Evolutionary conservation across 1,140 invertebrate genomes (phyloP).

Genomic region (Arion vulgaris): DNA sequence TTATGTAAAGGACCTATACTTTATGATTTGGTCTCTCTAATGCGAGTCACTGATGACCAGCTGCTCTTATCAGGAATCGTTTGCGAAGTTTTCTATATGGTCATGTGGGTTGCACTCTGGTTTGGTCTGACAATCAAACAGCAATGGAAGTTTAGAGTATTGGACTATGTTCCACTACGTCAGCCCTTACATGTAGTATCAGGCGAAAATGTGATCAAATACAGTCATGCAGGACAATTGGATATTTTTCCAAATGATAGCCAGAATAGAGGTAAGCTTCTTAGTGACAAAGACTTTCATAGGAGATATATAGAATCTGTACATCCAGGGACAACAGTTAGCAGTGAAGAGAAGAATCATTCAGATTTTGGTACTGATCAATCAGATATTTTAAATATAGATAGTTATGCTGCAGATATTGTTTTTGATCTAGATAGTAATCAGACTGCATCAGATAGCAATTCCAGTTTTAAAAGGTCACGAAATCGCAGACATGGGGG

Average conservation of each 20-base stretch:
- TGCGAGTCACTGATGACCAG: slow-evolving; percentile 51
- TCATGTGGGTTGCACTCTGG: slow-evolving; percentile 63
- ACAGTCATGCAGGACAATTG: slow-evolving; percentile 44
- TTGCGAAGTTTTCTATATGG: slow-evolving; percentile 59
- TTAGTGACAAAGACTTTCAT: neutral
- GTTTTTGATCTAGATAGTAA: slow-evolving; percentile 38
- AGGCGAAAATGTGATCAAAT: slow-evolving; percentile 53
- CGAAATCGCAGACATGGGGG: slow-evolving; percentile 44
- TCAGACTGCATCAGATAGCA: slow-evolving; percentile 15
- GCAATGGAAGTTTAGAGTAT: slow-evolving; percentile 62
- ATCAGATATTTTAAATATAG: slow-evolving; percentile 42
- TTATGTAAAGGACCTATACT: slow-evolving; percentile 58
- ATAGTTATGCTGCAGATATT: slow-evolving; percentile 45
- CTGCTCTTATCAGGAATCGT: slow-evolving; percentile 57
- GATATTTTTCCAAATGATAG: neutral
- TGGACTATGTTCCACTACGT: slow-evolving; percentile 59
- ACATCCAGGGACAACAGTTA: neutral
- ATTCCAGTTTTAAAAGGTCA: slow-evolving; percentile 32
- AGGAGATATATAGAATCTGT: slow-evolving; percentile 36
- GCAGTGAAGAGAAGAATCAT: slow-evolving; percentile 35
- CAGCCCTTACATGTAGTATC: slow-evolving; percentile 51
- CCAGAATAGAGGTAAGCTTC: neutral
- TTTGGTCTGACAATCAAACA: slow-evolving; percentile 64
- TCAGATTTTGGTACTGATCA: slow-evolving; percentile 48
- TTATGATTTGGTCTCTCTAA: slow-evolving; percentile 58